A percentile compares a stretch with the other conserved stretches of the same genome.
Evolutionary conservation across 2,113 vertebrate species (phyloP).

Genomic region (Tachuris rubrigastra): DNA sequence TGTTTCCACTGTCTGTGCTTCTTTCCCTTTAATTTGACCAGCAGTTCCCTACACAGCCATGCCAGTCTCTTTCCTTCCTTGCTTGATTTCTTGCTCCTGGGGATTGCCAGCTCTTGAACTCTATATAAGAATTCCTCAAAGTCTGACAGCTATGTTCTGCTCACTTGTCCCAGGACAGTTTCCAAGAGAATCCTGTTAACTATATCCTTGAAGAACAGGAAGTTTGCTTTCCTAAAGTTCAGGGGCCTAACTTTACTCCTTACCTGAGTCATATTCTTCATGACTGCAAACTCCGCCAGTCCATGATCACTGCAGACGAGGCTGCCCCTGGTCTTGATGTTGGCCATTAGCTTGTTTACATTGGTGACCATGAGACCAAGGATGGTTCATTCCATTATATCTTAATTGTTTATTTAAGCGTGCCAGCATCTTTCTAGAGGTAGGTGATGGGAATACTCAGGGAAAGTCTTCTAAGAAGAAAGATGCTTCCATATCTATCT

Average conservation of each 20-base stretch:
- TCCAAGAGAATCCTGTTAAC: background rate
- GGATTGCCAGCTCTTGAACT: too few species aligned
- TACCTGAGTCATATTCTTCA: background rate
- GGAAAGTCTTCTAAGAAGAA: background rate
- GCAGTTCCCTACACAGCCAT: background rate
- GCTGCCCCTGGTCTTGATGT: background rate
- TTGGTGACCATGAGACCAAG: background rate
- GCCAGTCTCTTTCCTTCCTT: background rate
- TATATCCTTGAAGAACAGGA: background rate
- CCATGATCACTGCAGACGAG: background rate
- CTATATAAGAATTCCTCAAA: background rate
- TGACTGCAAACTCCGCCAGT: background rate
- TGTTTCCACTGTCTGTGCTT: background rate
- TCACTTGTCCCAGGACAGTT: accelerated
- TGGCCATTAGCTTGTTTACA: background rate
- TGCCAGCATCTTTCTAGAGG: background rate
- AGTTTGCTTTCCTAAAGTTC: background rate
- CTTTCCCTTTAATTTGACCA: background rate
- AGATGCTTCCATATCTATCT: background rate
- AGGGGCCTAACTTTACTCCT: background rate
- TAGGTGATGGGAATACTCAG: background rate
- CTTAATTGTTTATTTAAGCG: background rate
- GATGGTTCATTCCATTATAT: background rate
- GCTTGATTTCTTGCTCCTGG: background rate
- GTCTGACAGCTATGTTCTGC: background rate